Percentiles rank a stretch among this genome's conserved stretches.
phyloP scores from a whole-genome alignment of 2,888 invertebrate species.

The Lycocerus yunnanus region DNA sequence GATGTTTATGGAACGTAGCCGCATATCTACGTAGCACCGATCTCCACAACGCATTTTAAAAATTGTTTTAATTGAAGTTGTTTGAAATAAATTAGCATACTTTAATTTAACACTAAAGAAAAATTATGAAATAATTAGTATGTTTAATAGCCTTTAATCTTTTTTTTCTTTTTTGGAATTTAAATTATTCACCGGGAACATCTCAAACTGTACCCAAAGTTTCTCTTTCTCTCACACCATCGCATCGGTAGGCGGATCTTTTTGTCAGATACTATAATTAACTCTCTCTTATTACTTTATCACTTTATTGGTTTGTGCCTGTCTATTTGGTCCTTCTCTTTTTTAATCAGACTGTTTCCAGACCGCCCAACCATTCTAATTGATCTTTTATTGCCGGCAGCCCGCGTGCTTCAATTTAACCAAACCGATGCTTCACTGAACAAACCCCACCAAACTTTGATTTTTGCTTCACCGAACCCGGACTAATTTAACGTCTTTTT shows the following conservation, averaged over 20 bases:
- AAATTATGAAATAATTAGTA: constrained; percentile 28
- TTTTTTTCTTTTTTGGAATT: constrained; percentile 20
- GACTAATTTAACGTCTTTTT: constrained; percentile 47
- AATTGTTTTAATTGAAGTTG: not conserved
- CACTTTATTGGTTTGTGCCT: constrained; percentile 56
- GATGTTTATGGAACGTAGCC: too few relatives aligned
- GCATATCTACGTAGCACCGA: too few relatives aligned
- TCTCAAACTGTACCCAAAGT: not conserved
- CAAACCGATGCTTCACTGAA: constrained; percentile 50
- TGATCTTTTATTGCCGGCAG: constrained; percentile 55
- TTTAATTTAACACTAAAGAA: constrained; percentile 9
- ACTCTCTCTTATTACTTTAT: constrained; percentile 51
- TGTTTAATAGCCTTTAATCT: constrained; percentile 22
- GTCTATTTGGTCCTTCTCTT: constrained; percentile 55
- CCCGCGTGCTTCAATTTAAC: constrained; percentile 53
- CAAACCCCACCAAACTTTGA: constrained; percentile 36
- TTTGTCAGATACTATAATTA: constrained; percentile 49
- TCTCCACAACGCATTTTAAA: not conserved
- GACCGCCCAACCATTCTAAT: constrained; percentile 55
- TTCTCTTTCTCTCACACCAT: constrained; percentile 20
- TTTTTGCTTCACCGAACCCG: constrained; percentile 31
- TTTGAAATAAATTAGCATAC: not conserved
- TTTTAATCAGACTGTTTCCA: constrained; percentile 56
- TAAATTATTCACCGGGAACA: constrained; percentile 17
- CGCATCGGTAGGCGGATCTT: constrained; percentile 12